Base-by-base conservation (phyloP, 1,140 invertebrate species). In the Nomia melanderi region DNA sequence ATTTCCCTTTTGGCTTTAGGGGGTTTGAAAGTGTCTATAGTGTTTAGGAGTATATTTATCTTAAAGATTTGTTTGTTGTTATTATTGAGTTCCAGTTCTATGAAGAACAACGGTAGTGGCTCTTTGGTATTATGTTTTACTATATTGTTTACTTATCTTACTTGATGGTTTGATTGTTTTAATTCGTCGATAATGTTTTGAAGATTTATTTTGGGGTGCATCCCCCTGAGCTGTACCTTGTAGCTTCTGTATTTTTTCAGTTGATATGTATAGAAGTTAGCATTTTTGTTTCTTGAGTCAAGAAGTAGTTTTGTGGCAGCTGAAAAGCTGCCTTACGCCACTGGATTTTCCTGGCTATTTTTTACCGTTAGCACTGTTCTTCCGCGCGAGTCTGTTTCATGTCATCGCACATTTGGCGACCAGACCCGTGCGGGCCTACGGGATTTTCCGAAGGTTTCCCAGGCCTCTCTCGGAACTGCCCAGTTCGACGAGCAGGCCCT, bases 11-110 rank as follows among this genome's bases (percentile, higher is more conserved):
- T 65, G 8, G 44, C 27, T 0, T 27, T 39, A 31, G 12, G 27
- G 14, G 20, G 27, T 50, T 65, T 41, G 8, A 65, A 12, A 14
- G n/a, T 47, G n/a, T 50, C 29, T 31, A 65, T 47, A 8, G 27
- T 65, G n/a, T 50, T 50, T 31, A 65, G 1, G 1, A 50, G 31
- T 36, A n/a, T 65, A 2, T 65, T 29, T 7, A 65, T 14, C 5
- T 12, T 47, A 11, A 31, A 65, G 17, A 65, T 31, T 20, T 64
- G 23, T 25, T 50, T 50, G 17, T 65, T 65, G 27, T 65, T 65
- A 2, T 12, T 50, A 31, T 31, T 31, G 1, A 25, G 27, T 14
- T 50, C 2, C 5, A 50, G 27, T 65, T 50, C 41, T n/a, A 29
- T 31, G 0, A 65, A 47, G 27, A 65, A 50, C 31, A 64, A 64